Conservation (phyloP, 2,888 invertebrate genomes). For the Pardosa pseudoannulata region DNA sequence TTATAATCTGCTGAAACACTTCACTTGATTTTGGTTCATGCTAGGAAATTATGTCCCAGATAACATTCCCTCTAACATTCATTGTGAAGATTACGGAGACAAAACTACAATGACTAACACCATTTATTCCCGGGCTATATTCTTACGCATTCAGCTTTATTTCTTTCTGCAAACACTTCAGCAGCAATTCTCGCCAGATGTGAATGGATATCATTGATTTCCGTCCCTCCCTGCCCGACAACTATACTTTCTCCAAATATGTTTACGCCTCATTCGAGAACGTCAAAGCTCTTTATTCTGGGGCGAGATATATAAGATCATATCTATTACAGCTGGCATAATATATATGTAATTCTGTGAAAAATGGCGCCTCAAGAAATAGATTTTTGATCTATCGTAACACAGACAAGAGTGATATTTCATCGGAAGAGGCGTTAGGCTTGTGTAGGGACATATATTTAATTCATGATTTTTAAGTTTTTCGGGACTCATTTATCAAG, state of each 20-base stretch:
- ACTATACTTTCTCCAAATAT: neutral
- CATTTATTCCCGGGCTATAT: neutral
- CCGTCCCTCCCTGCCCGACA: neutral
- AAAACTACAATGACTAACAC: neutral
- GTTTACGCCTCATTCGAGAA: neutral
- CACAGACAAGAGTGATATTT: neutral
- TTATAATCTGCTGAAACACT: no score
- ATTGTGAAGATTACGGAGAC: neutral
- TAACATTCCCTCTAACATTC: no score
- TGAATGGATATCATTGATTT: neutral
- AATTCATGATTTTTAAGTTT: no score
- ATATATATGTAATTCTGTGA: neutral
- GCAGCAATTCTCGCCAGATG: neutral
- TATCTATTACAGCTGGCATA: neutral
- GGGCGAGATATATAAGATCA: neutral
- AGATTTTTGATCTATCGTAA: neutral
- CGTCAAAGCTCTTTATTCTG: neutral
- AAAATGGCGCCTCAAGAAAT: neutral
- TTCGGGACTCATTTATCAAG: no score
- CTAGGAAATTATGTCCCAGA: no score
- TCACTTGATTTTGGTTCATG: no score
- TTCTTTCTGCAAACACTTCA: neutral
- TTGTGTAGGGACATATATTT: no score
- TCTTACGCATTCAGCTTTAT: neutral
- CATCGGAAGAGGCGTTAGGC: neutral